Base-by-base conservation (phyloP, 2,113 vertebrate genomes). In the Corythaeola cristata region DNA sequence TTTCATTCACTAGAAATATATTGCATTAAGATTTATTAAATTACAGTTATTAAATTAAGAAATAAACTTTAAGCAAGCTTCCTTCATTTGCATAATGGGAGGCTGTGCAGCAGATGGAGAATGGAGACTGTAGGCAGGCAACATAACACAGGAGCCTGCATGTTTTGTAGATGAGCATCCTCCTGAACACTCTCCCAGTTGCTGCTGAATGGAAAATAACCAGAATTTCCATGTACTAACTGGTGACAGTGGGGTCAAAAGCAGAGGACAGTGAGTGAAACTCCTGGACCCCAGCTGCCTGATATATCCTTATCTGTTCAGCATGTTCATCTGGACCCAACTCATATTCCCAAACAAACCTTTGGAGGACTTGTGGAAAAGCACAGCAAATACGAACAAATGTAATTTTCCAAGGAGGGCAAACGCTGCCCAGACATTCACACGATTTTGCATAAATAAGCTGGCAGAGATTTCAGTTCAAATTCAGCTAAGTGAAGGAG, bases 41-140 rank as follows among this genome's bases (percentile, higher is more conserved):
- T 97, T 96, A 96, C 89, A 89, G 85, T 96, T 96, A 96, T 95
- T 97, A 92, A 94, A 97, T 95, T 97, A 95, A 97, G 94, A 79
- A 95, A 92, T 92, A 95, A 96, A 97, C 92, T 90, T 79, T 79
- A 96, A 88, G 92, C 92, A 22, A 94, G 81, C 91, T 85, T 55
- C 87, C 81, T 88, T 52, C 47, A 94, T 96, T 95, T 96, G 89
- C 97, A 96, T 95, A 97, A 97, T 93, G 87, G 89, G 89, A 97
- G 94, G 83, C 89, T 85, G 89, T 69, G 89, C 74, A 71, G 97
- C 95, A 95, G 96, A 97, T 96, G 96, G 95, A 88, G 97, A 94
- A 73, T 9, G 81, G 77, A 77, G 84, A 49, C 92, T 37, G 90
- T 79, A 68, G 88, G 91, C 97, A 96, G 94, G 93, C 89, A 95